Percentiles rank a stretch among this genome's conserved stretches.
phyloP scores from a whole-genome alignment of 1,140 invertebrate genomes.

The Bombus picipes region DNA sequence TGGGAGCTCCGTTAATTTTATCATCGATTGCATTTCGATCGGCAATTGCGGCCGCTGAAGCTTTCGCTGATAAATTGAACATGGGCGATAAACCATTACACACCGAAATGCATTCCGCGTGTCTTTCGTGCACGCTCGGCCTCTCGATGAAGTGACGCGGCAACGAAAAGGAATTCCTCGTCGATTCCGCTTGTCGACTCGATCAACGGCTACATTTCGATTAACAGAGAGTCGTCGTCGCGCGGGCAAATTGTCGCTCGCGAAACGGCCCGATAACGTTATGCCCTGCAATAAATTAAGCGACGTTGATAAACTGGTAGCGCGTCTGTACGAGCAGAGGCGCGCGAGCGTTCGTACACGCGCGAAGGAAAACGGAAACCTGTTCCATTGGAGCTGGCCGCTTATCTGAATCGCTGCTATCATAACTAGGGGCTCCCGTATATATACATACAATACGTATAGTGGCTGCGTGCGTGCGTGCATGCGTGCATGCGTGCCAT shows the following conservation, averaged over 20 bases:
- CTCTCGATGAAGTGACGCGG: neutral
- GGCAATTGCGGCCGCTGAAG: neutral
- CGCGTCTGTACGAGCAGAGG: constrained; percentile 31
- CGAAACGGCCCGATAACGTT: constrained; percentile 50
- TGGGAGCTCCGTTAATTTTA: constrained; percentile 16
- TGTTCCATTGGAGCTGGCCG: constrained; percentile 44
- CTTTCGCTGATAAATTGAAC: constrained; percentile 15
- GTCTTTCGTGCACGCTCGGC: neutral
- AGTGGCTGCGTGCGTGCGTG: constrained; percentile 2
- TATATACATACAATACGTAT: neutral
- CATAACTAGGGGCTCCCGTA: constrained; percentile 50
- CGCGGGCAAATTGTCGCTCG: constrained; percentile 65
- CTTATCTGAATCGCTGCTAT: constrained; percentile 66
- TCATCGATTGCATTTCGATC: constrained; percentile 22
- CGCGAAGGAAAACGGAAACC: constrained; percentile 55
- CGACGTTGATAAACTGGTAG: constrained; percentile 63
- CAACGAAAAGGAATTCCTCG: constrained; percentile 14
- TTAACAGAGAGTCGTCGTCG: constrained; percentile 54
- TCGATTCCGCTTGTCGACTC: constrained; percentile 26
- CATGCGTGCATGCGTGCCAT: constrained; percentile 20
- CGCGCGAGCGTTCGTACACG: neutral
- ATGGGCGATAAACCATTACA: constrained; percentile 14
- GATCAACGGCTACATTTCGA: constrained; percentile 62
- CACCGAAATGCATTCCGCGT: constrained; percentile 1
- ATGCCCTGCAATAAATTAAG: constrained; percentile 62